These are phyloP conservation scores for Phoebastria nigripes DNA, from an alignment of 2,797 vertebrate genomes.

Conservation along the genomic window DNA sequence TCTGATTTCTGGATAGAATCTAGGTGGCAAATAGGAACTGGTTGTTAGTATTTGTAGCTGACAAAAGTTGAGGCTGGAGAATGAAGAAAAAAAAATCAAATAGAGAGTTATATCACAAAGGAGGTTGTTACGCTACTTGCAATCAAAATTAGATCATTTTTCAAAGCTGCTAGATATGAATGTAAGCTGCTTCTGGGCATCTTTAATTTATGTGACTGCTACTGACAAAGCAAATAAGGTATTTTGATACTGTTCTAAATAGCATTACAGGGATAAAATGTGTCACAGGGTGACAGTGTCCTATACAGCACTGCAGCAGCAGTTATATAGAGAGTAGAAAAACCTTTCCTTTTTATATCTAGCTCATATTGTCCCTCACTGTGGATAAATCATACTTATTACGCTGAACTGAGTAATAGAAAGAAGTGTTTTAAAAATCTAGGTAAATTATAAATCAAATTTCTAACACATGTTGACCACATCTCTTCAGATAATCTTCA, in stretches of 20 bases:
- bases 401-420: neutral
- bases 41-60: neutral
- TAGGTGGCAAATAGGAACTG: neutral
- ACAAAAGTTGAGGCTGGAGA: neutral
- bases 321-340: neutral
- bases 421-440: neutral
- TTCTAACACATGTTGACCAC: neutral
- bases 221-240: constrained; percentile 59
- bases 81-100: neutral
- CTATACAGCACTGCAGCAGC: neutral
- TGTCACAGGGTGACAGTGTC: constrained; percentile 35
- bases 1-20: neutral
- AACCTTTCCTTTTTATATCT: neutral
- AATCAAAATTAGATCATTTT: constrained; percentile 67
- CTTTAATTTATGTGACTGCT: constrained; percentile 62
- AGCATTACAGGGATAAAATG: constrained; percentile 45
- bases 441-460: neutral
- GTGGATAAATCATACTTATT: neutral
- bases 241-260: constrained; percentile 57
- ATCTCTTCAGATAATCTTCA: neutral
- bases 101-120: neutral
- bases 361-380: neutral
- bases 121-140: constrained; percentile 21
- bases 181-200: constrained; percentile 46
- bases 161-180: constrained; percentile 56